phyloP scores from a whole-genome alignment of 2,888 invertebrate species.

The Chrysolina americana region DNA sequence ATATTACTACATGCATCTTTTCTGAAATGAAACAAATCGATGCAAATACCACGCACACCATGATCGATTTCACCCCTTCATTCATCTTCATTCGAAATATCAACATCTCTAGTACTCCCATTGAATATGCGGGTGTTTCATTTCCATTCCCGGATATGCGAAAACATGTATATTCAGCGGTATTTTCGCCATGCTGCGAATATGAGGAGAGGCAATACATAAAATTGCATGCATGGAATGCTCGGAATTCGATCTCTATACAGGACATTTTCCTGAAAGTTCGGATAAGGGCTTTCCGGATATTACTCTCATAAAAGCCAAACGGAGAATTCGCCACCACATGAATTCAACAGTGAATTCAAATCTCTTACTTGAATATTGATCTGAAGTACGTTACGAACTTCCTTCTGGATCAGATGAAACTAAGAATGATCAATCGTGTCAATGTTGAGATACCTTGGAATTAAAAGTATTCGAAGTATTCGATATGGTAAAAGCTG shows the following conservation, averaged over 20 bases:
- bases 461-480: too few relatives aligned
- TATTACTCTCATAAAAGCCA: constrained; percentile 4
- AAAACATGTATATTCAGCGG: constrained; percentile 17
- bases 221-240: constrained; percentile 21
- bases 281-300: constrained; percentile 10
- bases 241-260: constrained; percentile 12
- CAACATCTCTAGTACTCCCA: not conserved
- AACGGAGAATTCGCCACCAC: not conserved
- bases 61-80: too few relatives aligned
- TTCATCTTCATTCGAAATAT: too few relatives aligned
- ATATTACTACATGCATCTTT: too few relatives aligned
- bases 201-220: constrained; percentile 9
- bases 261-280: constrained; percentile 7
- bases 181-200: not conserved
- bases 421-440: too few relatives aligned
- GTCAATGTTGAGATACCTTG: too few relatives aligned
- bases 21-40: too few relatives aligned
- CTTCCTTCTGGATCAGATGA: too few relatives aligned
- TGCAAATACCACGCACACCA: too few relatives aligned
- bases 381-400: not conserved
- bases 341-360: not conserved
- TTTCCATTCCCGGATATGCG: not conserved
- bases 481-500: too few relatives aligned
- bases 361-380: not conserved
- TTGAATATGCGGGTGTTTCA: not conserved